Base-by-base conservation (phyloP, 2,888 invertebrate genomes). In the Gnatocerus cornutus region DNA sequence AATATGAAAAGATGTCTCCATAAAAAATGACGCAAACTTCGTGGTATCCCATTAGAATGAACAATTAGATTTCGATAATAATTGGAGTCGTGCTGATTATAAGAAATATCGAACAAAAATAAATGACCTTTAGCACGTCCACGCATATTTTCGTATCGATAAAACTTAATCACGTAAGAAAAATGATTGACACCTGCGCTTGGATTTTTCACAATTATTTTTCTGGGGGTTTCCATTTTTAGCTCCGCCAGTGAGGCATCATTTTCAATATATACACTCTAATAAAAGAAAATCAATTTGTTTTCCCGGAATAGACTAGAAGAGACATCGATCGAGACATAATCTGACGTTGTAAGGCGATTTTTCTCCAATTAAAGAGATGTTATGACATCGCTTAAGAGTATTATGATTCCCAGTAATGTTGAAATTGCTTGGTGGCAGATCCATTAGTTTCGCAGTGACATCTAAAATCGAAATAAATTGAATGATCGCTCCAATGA, bases 221-320 rank as follows among this genome's bases (percentile, higher is more conserved):
- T 21, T 21, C 21, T 21, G 4, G 21, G 1, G 21, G 21, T 21
- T 21, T 21, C 21, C 21, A 21, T 21, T 21, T 21, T 21, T 21
- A 21, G 21, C 21, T 21, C 4, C 1, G n/a, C 1, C 1, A 21
- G 4, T 37, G 37, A 37, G 6, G 37, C 43, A 2, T 16, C 21
- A 4, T 46, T 46, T 46, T 46, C 14, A 16, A 46, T 46, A 14
- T 7, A 46, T 16, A 46, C 14, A 8, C 14, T 16, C 14, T 14
- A 14, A 46, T 16, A 46, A 14, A 46, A 46, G 46, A 46, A 45
- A 45, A 50, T 48, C 21, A 58, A 48, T 41, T 56, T 43, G 14
- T 58, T 52, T 52, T 30, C 52, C 52, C 3, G 29, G 10, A 52
- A 52, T 30, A 52, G 29, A 27, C 52, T 29, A 52, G 29, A 52